Percentiles rank a stretch among this genome's conserved stretches.
phyloP scores from a whole-genome alignment of 2,113 vertebrate genomes.

The Oryzias celebensis region DNA sequence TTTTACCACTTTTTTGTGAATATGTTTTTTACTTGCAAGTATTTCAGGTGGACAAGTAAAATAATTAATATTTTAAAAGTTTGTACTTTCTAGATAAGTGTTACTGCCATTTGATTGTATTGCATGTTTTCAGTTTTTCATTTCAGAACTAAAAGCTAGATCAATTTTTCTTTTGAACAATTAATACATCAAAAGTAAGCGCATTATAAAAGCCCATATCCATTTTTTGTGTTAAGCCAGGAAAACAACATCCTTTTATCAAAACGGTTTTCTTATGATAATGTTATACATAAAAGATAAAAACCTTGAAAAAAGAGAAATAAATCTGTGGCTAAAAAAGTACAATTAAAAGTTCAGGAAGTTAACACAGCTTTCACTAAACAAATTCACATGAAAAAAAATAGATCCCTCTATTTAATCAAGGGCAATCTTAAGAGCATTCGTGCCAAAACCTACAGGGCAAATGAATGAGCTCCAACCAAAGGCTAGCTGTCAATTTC shows the following conservation, averaged over 20 bases:
- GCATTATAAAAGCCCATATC: no score
- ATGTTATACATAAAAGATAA: background rate
- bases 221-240: no score
- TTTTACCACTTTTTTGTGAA: background rate
- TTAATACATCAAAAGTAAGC: no score
- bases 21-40: background rate
- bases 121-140: background rate
- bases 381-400: background rate
- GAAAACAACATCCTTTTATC: no score
- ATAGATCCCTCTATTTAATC: background rate
- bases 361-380: background rate
- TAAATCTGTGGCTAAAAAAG: background rate
- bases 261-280: no score
- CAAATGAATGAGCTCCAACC: background rate
- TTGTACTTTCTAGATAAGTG: no score
- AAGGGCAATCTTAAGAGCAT: background rate
- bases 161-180: background rate
- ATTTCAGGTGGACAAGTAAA: no score
- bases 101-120: background rate
- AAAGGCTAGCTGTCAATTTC: background rate
- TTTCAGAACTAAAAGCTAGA: background rate
- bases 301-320: background rate
- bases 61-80: no score
- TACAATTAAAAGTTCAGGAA: background rate
- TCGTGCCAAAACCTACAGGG: background rate